These are phyloP conservation scores for Microchirus variegatus DNA, from an alignment of 2,797 vertebrate genomes.

Conservation along the genomic window DNA sequence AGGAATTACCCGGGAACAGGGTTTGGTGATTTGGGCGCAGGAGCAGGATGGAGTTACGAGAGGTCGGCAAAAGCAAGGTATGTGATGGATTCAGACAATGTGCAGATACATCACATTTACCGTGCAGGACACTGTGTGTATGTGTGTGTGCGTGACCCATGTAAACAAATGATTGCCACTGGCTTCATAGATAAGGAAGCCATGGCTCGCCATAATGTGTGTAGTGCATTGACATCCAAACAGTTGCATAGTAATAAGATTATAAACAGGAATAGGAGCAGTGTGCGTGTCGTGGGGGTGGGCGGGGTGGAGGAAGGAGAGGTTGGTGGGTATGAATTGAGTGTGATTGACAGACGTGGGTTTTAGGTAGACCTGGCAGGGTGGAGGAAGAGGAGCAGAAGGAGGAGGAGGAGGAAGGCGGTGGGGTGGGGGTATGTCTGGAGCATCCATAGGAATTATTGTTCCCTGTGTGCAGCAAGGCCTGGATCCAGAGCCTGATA, in stretches of 20 bases:
- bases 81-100: constrained; percentile 72
- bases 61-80: constrained; percentile 88
- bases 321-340: constrained; percentile 71
- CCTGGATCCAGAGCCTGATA: constrained; percentile 61
- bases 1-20: constrained; percentile 88
- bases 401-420: constrained; percentile 20
- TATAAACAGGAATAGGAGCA: constrained; percentile 69
- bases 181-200: constrained; percentile 37
- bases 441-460: constrained; percentile 78
- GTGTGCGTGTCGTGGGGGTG: constrained; percentile 75
- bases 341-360: constrained; percentile 84
- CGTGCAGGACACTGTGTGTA: constrained; percentile 53
- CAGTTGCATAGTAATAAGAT: constrained; percentile 75
- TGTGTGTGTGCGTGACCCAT: constrained; percentile 31
- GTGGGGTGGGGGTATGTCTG: constrained; percentile 70
- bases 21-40: constrained; percentile 86
- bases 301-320: constrained; percentile 75
- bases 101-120: constrained; percentile 66
- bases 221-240: constrained; percentile 75
- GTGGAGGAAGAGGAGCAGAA: constrained; percentile 49
- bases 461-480: constrained; percentile 69
- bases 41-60: constrained; percentile 89
- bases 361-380: constrained; percentile 73
- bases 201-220: constrained; percentile 56
- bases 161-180: constrained; percentile 72